Conservation (phyloP, 2,797 vertebrate species). For the Alca torda region DNA sequence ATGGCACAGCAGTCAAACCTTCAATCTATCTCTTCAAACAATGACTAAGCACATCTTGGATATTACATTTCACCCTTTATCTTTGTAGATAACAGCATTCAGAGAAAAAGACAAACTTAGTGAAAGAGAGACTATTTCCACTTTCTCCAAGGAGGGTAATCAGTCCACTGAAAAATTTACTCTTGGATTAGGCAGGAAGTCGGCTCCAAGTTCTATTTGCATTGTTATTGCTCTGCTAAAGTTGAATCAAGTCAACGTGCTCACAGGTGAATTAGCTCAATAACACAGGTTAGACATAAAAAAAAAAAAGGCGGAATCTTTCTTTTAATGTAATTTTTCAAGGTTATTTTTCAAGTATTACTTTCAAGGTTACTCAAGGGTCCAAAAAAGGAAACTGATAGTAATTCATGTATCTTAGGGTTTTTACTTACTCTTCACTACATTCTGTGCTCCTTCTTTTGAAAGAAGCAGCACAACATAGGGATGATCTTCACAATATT, state of each 20-base stretch:
- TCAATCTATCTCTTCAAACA: not conserved
- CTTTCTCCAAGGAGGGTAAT: not conserved
- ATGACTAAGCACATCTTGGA: not conserved
- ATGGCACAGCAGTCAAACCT: not conserved
- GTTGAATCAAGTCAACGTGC: not conserved
- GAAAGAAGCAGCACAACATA: not conserved
- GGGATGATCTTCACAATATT: not conserved
- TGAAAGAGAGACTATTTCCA: not conserved
- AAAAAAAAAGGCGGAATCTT: not conserved
- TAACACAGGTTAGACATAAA: not conserved
- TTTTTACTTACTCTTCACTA: not conserved
- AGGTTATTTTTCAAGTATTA: not conserved
- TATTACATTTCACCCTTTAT: not conserved
- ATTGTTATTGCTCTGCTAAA: not conserved
- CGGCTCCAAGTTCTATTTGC: not conserved
- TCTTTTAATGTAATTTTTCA: not conserved
- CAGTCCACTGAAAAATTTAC: not conserved
- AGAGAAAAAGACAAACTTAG: not conserved
- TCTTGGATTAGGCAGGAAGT: not conserved
- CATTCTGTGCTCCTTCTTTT: not conserved
- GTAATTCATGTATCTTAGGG: not conserved
- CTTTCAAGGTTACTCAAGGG: not conserved
- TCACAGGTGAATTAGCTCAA: not conserved
- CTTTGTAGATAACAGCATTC: not conserved
- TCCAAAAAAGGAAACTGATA: not conserved